These are phyloP conservation scores for Apocrypta bakeri DNA, from an alignment of 1,140 invertebrate species.

Conservation along the genomic window DNA sequence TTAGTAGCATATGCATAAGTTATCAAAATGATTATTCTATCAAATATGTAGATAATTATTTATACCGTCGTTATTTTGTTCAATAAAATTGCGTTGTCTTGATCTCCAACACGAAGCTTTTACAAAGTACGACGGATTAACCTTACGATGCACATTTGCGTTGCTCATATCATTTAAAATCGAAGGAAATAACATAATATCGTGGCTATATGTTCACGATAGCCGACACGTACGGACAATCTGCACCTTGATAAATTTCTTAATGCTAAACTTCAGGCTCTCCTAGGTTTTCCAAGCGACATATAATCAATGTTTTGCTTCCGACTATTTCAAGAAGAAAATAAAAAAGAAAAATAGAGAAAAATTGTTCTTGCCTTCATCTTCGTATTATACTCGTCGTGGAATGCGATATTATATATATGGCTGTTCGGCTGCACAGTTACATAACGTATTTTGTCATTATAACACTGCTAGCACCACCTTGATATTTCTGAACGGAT, in stretches of 20 bases:
- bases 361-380: constrained; percentile 19
- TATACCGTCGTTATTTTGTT: too few relatives aligned
- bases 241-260: constrained; percentile 28
- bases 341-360: neutral
- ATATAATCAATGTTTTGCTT: neutral
- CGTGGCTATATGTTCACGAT: too few relatives aligned
- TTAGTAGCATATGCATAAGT: too few relatives aligned
- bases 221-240: constrained; percentile 6
- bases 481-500: too few relatives aligned
- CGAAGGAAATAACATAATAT: too few relatives aligned
- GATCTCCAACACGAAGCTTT: too few relatives aligned
- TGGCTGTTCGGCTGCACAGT: neutral
- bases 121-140: too few relatives aligned
- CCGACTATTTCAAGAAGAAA: neutral
- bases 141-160: too few relatives aligned
- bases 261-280: constrained; percentile 20
- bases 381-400: neutral
- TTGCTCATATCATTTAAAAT: too few relatives aligned
- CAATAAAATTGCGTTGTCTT: too few relatives aligned
- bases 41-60: too few relatives aligned
- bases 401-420: neutral
- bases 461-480: neutral
- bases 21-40: too few relatives aligned
- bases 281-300: neutral
- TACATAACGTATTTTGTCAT: constrained; percentile 16